Evolutionary conservation across 2,113 vertebrate species (phyloP).

Genomic region (Chaetops frenatus): DNA sequence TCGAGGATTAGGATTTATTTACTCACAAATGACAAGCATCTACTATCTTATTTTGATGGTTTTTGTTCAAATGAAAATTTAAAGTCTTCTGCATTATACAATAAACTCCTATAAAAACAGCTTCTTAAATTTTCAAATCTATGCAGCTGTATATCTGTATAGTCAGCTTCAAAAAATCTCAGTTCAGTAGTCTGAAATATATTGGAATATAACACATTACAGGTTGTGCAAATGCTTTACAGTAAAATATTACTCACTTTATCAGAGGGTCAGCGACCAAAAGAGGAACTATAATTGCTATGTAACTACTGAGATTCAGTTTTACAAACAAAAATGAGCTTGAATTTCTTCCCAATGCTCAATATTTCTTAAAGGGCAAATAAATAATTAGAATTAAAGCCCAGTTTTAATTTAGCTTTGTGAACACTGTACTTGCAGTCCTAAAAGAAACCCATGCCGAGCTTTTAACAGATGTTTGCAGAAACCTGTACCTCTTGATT

Average conservation of each 20-base stretch:
- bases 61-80: not conserved
- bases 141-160: not conserved
- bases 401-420: not conserved
- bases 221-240: not conserved
- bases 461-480: not conserved
- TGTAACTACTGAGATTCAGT: not conserved
- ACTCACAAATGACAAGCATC: not conserved
- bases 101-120: not conserved
- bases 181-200: not conserved
- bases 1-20: conserved; percentile 42
- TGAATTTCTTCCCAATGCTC: not conserved
- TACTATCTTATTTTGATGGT: not conserved
- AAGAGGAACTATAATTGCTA: not conserved
- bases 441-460: not conserved
- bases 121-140: not conserved
- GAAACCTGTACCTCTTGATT: conserved; percentile 13
- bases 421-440: not conserved
- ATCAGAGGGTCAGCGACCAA: not conserved
- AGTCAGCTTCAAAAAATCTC: not conserved
- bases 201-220: not conserved
- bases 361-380: conserved; percentile 2
- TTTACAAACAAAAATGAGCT: not conserved
- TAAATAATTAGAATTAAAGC: not conserved
- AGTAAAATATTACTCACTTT: not conserved
- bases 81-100: not conserved